A percentile compares a stretch with the other conserved stretches of the same genome.
Evolutionary conservation across 2,888 invertebrate genomes (phyloP).

Genomic region (Torymus texanus): DNA sequence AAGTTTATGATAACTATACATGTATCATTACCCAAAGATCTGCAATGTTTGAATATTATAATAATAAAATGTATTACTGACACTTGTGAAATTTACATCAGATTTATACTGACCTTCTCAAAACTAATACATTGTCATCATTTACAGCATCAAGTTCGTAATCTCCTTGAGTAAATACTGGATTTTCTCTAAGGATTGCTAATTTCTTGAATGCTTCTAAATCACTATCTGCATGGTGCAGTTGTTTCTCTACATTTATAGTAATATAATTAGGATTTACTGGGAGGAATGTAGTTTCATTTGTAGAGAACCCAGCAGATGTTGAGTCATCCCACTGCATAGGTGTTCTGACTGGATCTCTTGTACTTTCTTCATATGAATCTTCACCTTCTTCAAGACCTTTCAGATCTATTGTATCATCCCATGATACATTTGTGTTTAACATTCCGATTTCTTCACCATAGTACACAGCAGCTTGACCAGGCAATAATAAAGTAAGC

Average conservation of each 20-base stretch:
- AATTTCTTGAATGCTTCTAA: conserved; percentile 63
- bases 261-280: conserved; percentile 60
- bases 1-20: conserved; percentile 65
- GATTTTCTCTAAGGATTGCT: conserved; percentile 61
- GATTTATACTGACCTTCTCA: conserved; percentile 63
- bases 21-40: conserved; percentile 61
- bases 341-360: conserved; percentile 68
- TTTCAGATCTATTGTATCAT: conserved; percentile 65
- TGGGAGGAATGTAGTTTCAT: conserved; percentile 61
- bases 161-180: conserved; percentile 64
- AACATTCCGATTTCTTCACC: conserved; percentile 69
- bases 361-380: conserved; percentile 58
- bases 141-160: conserved; percentile 63
- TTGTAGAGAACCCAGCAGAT: conserved; percentile 67
- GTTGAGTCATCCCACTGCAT: conserved; percentile 71
- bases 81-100: neutral
- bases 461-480: conserved; percentile 78
- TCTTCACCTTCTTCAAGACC: conserved; percentile 55
- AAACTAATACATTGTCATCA: conserved; percentile 61
- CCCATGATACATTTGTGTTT: conserved; percentile 58
- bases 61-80: no score
- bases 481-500: conserved; percentile 77
- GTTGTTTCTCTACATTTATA: conserved; percentile 63
- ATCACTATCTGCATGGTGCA: conserved; percentile 57
- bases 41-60: conserved; percentile 41